Evolutionary conservation across 2,888 invertebrate species (phyloP), one percentile per base, ranked within the genome.

Genomic region (Lamellibrachia satsuma): DNA sequence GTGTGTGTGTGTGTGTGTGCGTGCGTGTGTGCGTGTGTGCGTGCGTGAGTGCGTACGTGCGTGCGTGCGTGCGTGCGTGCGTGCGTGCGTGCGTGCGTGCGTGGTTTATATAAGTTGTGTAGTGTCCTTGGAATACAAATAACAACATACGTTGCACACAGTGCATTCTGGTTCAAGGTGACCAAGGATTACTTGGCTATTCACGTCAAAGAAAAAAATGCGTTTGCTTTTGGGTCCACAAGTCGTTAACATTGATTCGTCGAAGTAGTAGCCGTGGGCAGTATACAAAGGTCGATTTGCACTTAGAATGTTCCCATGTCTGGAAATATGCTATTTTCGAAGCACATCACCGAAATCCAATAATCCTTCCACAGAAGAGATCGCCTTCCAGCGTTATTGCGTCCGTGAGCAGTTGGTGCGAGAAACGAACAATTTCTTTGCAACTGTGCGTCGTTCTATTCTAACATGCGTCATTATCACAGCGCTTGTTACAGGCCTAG

Each of bases 61-160:
- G 75, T 92, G 60, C 51, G 75, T 92, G 60, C 9, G 60, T 75
- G 60, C 9, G 60, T 92, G 60, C 9, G 60, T 92, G 75, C 39
- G 75, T 92, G 27, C 51, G 75, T 75, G 7, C 51, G 51, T 92
- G n/a, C 8, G 22, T 60, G 4, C 4, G 4, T 60, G 2, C 4
- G 4, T 60, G 4, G n/a, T n/a, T n/a, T 60, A 15, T 60, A 15
- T 9, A 60, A 57, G 57, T 57, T 57, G 57, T 57, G 3, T 57
- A n/a, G n/a, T n/a, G n/a, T n/a, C n/a, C n/a, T n/a, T n/a, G n/a
- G n/a, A n/a, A n/a, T n/a, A 39, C 39, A 39, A 39, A 39, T 39
- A 39, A 39, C 39, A 39, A 39, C 39, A 39, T 39, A 39, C 39
- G 39, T 39, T 39, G 39, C 39, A 39, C 39, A 39, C 39, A 39